phyloP scores from a whole-genome alignment of 2,888 invertebrate species.

The Pristionchus maxplancki region DNA sequence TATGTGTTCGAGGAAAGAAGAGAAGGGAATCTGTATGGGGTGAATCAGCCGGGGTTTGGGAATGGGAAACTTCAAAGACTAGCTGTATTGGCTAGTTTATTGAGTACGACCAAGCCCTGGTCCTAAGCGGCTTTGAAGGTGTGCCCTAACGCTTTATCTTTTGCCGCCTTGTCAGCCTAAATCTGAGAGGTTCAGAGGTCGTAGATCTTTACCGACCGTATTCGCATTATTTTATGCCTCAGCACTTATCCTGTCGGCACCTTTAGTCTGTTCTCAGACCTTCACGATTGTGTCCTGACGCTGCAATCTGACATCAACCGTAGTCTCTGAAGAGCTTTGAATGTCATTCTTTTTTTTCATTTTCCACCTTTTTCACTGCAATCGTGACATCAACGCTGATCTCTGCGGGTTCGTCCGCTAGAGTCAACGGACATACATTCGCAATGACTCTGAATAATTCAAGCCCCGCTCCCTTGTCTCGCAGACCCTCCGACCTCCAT shows the following conservation, averaged over 20 bases:
- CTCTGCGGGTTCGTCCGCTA: neutral
- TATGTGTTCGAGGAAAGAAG: neutral
- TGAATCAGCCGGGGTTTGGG: neutral
- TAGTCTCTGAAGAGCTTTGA: neutral
- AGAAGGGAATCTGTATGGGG: neutral
- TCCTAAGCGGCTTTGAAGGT: too few relatives aligned
- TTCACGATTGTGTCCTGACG: neutral
- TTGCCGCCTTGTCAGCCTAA: too few relatives aligned
- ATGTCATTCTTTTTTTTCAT: too few relatives aligned
- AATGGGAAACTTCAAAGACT: neutral
- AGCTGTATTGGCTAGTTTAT: too few relatives aligned
- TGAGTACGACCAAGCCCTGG: too few relatives aligned
- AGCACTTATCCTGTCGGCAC: neutral
- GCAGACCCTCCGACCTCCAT: neutral
- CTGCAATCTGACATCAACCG: neutral
- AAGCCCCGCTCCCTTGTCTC: neutral
- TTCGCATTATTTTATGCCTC: neutral
- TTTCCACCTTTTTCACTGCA: neutral
- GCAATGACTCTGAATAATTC: slow-evolving; percentile 3
- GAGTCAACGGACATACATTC: neutral
- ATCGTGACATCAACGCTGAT: neutral
- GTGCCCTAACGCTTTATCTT: neutral
- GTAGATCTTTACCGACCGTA: neutral
- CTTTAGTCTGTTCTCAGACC: neutral
- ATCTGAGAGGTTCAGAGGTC: neutral